phyloP scores from a whole-genome alignment of 1,140 invertebrate species.

The Coelopa frigida region DNA sequence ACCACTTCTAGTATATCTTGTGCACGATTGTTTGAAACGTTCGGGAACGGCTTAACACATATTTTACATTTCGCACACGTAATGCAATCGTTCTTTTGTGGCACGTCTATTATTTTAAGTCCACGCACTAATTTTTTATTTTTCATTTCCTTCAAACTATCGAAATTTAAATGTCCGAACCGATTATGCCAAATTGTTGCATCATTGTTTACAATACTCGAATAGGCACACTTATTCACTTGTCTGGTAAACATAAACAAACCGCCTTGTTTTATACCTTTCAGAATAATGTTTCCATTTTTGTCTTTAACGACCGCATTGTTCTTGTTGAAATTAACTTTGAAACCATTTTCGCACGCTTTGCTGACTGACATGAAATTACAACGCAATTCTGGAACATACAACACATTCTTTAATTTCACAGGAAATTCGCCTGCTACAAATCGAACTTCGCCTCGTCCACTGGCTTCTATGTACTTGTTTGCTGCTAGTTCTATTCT shows the following conservation, averaged over 20 bases:
- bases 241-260: background rate
- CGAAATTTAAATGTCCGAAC: conserved; percentile 25
- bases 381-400: conserved; percentile 21
- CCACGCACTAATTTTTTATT: conserved; percentile 10
- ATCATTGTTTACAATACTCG: background rate
- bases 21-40: background rate
- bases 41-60: conserved; percentile 18
- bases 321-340: background rate
- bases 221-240: background rate
- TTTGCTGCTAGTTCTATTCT: conserved; percentile 15
- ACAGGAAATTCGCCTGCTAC: conserved; percentile 10
- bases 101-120: conserved; percentile 15
- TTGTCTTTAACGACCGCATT: background rate
- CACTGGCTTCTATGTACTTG: conserved; percentile 11
- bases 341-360: conserved; percentile 16
- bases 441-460: conserved; percentile 8
- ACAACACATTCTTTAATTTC: conserved; percentile 18
- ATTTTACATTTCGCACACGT: conserved; percentile 24
- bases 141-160: conserved; percentile 23
- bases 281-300: background rate
- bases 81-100: conserved; percentile 14
- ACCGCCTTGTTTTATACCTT: background rate
- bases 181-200: conserved; percentile 20
- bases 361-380: conserved; percentile 25
- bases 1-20: conserved; percentile 31